Conservation (phyloP, 2,797 vertebrate species). For the Toxotes lorentzi region DNA sequence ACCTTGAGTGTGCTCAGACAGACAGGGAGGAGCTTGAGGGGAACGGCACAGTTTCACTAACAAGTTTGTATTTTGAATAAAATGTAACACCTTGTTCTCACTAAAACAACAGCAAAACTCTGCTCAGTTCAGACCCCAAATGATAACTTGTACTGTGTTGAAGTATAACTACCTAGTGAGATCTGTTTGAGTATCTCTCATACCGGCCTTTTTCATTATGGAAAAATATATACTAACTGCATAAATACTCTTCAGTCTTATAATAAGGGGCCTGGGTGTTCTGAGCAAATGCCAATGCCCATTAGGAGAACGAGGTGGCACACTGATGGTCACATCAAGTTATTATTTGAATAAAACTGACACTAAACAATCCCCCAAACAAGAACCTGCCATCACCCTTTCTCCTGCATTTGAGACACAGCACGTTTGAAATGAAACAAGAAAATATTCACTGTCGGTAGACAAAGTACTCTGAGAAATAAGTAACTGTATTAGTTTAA, state of each 20-base stretch:
- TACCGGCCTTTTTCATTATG: neutral
- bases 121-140: conserved; percentile 15
- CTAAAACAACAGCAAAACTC: conserved; percentile 28
- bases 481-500: conserved; percentile 64
- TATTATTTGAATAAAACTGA: conserved; percentile 30
- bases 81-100: conserved; percentile 55
- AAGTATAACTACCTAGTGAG: conserved; percentile 41
- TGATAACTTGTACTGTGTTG: conserved; percentile 33
- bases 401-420: conserved; percentile 53
- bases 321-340: conserved; percentile 39
- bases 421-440: conserved; percentile 53
- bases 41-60: conserved; percentile 39
- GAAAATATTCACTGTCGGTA: conserved; percentile 52
- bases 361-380: conserved; percentile 30
- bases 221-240: neutral
- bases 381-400: conserved; percentile 50
- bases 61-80: conserved; percentile 41
- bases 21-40: conserved; percentile 58
- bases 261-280: conserved; percentile 34
- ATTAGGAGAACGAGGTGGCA: conserved; percentile 53
- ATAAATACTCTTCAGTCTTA: neutral
- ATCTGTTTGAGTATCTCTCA: conserved; percentile 41
- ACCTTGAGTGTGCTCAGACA: conserved; percentile 68
- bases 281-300: conserved; percentile 33
- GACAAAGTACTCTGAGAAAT: conserved; percentile 42